Conservation (phyloP, 2,888 invertebrate genomes). For the Laspeyria flexula region DNA sequence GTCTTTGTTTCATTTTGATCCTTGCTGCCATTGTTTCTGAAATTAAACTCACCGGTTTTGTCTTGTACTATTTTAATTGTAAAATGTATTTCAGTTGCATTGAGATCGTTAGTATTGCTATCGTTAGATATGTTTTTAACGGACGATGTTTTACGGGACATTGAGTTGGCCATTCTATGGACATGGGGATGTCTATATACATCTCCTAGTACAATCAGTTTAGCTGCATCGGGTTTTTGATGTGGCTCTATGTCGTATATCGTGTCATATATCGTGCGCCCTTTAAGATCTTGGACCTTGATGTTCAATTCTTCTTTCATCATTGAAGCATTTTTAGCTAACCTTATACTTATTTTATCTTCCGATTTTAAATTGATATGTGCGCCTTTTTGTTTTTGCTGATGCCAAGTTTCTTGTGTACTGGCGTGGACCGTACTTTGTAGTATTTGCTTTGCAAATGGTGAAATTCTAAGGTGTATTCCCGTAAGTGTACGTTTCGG, state of each 20-base stretch:
- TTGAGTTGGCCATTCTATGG: conserved; percentile 47
- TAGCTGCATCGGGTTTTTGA: not conserved
- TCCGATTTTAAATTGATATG: conserved; percentile 49
- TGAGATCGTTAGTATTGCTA: conserved; percentile 57
- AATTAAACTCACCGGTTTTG: conserved; percentile 59
- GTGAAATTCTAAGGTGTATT: conserved; percentile 57
- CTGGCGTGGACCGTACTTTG: not conserved
- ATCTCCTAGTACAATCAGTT: conserved; percentile 48
- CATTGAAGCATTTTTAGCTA: conserved; percentile 12
- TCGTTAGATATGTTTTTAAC: conserved; percentile 33
- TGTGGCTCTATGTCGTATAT: conserved; percentile 40
- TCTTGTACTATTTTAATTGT: conserved; percentile 64
- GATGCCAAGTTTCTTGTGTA: not conserved
- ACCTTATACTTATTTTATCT: conserved; percentile 56
- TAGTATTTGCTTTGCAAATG: conserved; percentile 11
- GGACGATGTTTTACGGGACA: too few relatives aligned
- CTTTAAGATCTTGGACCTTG: conserved; percentile 66
- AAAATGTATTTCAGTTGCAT: conserved; percentile 70
- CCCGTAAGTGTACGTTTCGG: too few relatives aligned
- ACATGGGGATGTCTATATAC: conserved; percentile 58
- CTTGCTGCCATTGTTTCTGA: conserved; percentile 44
- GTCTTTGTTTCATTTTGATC: conserved; percentile 21
- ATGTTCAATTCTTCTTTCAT: conserved; percentile 58
- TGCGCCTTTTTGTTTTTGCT: conserved; percentile 12
- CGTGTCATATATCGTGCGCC: conserved; percentile 63